Conservation (phyloP, 1,140 invertebrate genomes). For the Charaxes varanes region DNA sequence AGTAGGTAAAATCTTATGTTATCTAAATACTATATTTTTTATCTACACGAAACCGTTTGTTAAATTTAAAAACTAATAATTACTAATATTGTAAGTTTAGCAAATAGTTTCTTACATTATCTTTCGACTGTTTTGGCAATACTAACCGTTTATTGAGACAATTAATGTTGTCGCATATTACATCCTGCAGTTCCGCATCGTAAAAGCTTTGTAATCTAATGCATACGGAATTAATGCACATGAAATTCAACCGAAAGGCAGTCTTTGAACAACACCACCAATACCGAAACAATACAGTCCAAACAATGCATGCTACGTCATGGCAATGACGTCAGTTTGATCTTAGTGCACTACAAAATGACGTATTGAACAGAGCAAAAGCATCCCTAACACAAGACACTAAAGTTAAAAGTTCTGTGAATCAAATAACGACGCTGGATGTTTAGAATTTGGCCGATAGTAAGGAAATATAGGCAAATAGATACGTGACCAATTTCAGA, state of each 20-base stretch:
- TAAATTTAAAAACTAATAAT: no score
- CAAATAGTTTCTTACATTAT: no score
- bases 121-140: no score
- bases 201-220: slow-evolving; percentile 2
- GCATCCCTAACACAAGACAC: not conserved
- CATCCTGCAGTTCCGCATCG: no score
- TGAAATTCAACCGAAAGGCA: slow-evolving; percentile 19
- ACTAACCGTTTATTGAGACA: no score
- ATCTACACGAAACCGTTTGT: no score
- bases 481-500: slow-evolving; percentile 25
- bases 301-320: slow-evolving; percentile 29
- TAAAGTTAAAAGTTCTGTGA: slow-evolving; percentile 1
- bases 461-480: slow-evolving; percentile 29
- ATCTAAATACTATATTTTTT: no score
- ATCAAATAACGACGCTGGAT: slow-evolving; percentile 1
- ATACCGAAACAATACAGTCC: slow-evolving; percentile 23
- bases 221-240: slow-evolving; percentile 17
- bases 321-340: slow-evolving; percentile 21
- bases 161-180: no score
- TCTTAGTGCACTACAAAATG: slow-evolving; percentile 9
- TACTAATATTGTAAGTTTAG: no score
- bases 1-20: no score
- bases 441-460: slow-evolving; percentile 11
- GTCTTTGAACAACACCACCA: slow-evolving; percentile 20
- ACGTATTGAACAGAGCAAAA: not conserved